Conservation (phyloP, 2,888 invertebrate genomes). For the Chloroclystis v-ata region DNA sequence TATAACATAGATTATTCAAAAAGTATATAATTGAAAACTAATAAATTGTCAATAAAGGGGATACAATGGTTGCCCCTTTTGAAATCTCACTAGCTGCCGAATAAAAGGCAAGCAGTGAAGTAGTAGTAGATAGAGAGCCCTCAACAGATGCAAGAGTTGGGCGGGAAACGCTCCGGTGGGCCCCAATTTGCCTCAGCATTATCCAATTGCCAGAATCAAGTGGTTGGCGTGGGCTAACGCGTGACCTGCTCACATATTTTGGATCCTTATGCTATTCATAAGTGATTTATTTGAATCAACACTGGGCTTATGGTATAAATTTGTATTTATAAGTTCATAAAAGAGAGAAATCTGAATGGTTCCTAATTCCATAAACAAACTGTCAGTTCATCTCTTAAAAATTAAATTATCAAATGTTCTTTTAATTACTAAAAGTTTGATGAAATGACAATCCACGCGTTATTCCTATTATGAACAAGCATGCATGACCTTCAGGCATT, state of each 20-base stretch:
- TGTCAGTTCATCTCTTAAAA: too few relatives aligned
- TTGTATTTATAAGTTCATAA: too few relatives aligned
- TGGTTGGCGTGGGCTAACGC: slow-evolving; percentile 75
- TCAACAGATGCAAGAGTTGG: slow-evolving; percentile 48
- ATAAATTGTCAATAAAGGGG: too few relatives aligned
- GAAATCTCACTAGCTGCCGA: slow-evolving; percentile 17
- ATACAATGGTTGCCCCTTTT: neutral
- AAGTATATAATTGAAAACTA: too few relatives aligned
- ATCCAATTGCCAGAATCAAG: slow-evolving; percentile 71
- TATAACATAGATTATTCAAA: too few relatives aligned
- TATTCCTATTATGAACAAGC: neutral
- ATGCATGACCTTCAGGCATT: slow-evolving; percentile 8
- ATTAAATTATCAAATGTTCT: too few relatives aligned
- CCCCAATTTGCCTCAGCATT: slow-evolving; percentile 70
- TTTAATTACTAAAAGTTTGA: too few relatives aligned
- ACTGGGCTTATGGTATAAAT: neutral
- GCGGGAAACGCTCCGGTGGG: slow-evolving; percentile 67
- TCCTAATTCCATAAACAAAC: too few relatives aligned
- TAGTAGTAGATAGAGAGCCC: slow-evolving; percentile 55
- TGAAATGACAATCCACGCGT: neutral
- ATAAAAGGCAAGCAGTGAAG: slow-evolving; percentile 58
- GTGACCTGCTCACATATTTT: slow-evolving; percentile 63
- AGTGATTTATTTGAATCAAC: slow-evolving; percentile 8
- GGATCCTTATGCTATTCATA: slow-evolving; percentile 26
- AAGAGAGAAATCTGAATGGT: too few relatives aligned